phyloP scores from a whole-genome alignment of 2,797 vertebrate species.

The Acropternis orthonyx region DNA sequence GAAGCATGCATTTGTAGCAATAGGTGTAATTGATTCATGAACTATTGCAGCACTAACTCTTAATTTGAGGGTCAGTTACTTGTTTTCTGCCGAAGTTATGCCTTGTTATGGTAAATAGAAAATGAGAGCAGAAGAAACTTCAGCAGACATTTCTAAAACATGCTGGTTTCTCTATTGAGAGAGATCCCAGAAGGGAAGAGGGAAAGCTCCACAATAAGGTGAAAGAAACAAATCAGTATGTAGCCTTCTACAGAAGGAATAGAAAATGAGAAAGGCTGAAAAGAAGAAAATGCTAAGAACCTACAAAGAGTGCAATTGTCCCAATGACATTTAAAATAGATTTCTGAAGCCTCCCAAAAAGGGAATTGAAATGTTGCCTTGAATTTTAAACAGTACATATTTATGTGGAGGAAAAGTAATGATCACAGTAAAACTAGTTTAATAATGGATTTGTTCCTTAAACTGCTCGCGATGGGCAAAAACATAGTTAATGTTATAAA shows the following conservation, averaged over 20 bases:
- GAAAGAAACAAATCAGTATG: conserved; percentile 25
- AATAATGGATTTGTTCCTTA: neutral
- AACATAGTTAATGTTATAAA: neutral
- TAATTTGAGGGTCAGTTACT: neutral
- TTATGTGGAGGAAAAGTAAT: neutral
- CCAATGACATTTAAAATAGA: conserved; percentile 49
- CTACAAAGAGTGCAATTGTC: neutral
- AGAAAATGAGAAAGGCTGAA: conserved; percentile 32
- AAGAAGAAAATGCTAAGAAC: conserved; percentile 16
- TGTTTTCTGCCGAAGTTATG: neutral
- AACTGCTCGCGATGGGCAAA: neutral
- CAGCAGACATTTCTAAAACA: neutral
- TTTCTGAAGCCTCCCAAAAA: neutral
- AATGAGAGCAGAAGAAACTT: neutral
- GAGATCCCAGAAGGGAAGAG: neutral
- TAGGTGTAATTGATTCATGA: neutral
- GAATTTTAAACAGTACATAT: conserved; percentile 7
- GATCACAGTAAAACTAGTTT: neutral
- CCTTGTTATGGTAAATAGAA: neutral
- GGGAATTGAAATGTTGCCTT: conserved; percentile 28
- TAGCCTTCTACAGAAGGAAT: conserved; percentile 42
- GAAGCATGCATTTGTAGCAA: neutral
- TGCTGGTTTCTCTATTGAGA: neutral
- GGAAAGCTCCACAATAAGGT: neutral
- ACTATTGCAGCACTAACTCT: neutral